These are phyloP conservation scores for Dryobotodes eremita DNA, from an alignment of 2,888 invertebrate genomes.

Conservation along the genomic window DNA sequence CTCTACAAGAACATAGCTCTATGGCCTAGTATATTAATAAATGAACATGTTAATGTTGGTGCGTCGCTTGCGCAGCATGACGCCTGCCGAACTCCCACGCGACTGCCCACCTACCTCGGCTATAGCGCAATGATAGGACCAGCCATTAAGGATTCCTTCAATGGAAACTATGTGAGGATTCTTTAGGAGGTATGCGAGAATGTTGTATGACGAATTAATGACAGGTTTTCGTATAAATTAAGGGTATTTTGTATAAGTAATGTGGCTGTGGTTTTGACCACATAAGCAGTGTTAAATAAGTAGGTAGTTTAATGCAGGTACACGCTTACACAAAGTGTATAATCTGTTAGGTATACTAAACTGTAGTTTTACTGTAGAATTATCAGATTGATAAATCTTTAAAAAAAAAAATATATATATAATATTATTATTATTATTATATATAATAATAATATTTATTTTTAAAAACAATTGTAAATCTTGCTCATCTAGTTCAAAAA, in stretches of 20 bases:
- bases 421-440: no score
- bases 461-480: no score
- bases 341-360: no score
- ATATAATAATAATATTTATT: no score
- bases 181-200: slow-evolving; percentile 45
- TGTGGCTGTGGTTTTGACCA: neutral
- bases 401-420: no score
- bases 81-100: slow-evolving; percentile 81
- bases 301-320: neutral
- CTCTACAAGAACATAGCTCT: slow-evolving; percentile 67
- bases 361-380: no score
- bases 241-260: slow-evolving; percentile 1
- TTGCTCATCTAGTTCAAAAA: neutral
- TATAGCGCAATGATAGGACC: slow-evolving; percentile 63
- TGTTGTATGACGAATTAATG: slow-evolving; percentile 57
- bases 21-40: slow-evolving; percentile 82
- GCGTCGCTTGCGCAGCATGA: slow-evolving; percentile 78
- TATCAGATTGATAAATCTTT: no score
- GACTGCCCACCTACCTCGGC: slow-evolving; percentile 72
- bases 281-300: neutral
- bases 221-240: slow-evolving; percentile 33
- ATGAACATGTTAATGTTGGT: slow-evolving; percentile 85
- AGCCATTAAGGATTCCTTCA: slow-evolving; percentile 55
- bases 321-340: no score
- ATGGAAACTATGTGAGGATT: slow-evolving; percentile 54